Percentiles rank a stretch among this genome's conserved stretches.
Evolutionary conservation across 1,140 invertebrate species (phyloP).

Genomic region (Brachionus rubens): DNA sequence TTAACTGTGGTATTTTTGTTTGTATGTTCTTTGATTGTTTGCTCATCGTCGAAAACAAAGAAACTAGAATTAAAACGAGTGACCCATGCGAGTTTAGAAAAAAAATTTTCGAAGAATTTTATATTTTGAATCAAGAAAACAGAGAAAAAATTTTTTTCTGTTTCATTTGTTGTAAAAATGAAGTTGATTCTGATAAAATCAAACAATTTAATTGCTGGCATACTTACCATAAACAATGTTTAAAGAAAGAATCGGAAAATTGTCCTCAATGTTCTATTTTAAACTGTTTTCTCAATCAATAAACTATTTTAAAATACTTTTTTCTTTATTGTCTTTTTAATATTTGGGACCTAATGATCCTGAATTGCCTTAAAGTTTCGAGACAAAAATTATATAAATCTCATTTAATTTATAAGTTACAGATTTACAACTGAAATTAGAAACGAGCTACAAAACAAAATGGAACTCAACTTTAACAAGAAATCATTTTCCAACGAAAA

Average conservation of each 20-base stretch:
- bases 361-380: no score
- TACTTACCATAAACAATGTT: conserved; percentile 18
- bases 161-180: conserved; percentile 10
- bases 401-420: no score
- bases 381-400: no score
- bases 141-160: not conserved
- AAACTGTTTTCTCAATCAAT: no score
- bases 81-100: not conserved
- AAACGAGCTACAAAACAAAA: no score
- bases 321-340: no score
- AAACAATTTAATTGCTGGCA: not conserved
- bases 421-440: no score
- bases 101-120: conserved; percentile 1
- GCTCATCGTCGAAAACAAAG: not conserved
- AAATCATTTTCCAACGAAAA: no score
- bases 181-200: not conserved
- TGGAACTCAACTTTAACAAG: no score
- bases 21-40: not conserved
- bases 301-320: no score
- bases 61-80: not conserved
- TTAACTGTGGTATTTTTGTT: not conserved
- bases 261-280: no score
- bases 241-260: not conserved
- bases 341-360: no score
- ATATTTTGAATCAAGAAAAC: not conserved